Percentiles rank a stretch among this genome's conserved stretches.
phyloP scores from a whole-genome alignment of 2,797 vertebrate species.

The Dryobates pubescens region DNA sequence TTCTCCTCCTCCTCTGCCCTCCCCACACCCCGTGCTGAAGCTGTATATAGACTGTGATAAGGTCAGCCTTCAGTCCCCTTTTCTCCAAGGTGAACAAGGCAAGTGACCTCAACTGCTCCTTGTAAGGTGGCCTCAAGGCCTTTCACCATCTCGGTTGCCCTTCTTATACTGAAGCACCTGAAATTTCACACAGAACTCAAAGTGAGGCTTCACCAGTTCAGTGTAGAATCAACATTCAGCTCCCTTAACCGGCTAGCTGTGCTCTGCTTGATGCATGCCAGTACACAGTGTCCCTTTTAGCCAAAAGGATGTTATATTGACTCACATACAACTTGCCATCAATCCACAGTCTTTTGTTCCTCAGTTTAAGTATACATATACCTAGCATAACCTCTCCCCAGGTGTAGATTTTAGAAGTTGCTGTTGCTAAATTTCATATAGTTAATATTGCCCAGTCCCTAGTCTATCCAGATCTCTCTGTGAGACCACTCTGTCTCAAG shows the following conservation, averaged over 20 bases:
- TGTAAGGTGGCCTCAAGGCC: neutral
- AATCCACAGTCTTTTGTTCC: neutral
- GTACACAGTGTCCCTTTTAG: neutral
- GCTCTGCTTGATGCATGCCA: neutral
- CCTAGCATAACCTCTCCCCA: neutral
- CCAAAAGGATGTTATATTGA: neutral
- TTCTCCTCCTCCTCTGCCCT: accelerated
- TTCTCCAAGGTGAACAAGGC: neutral
- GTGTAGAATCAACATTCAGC: neutral
- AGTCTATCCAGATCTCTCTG: neutral
- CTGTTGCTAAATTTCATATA: neutral
- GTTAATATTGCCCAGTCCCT: neutral
- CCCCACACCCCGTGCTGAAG: neutral
- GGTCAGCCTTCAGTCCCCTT: neutral
- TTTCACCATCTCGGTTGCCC: neutral
- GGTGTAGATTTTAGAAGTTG: neutral
- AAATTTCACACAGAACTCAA: accelerated
- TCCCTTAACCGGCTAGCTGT: accelerated
- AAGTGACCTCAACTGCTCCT: neutral
- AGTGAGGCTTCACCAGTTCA: too few relatives aligned
- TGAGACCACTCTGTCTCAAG: neutral
- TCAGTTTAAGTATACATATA: neutral
- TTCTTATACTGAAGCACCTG: neutral
- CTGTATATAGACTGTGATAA: neutral
- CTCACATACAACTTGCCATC: neutral